These are phyloP conservation scores for Cydia strobilella DNA, from an alignment of 1,140 invertebrate species.

Conservation along the genomic window DNA sequence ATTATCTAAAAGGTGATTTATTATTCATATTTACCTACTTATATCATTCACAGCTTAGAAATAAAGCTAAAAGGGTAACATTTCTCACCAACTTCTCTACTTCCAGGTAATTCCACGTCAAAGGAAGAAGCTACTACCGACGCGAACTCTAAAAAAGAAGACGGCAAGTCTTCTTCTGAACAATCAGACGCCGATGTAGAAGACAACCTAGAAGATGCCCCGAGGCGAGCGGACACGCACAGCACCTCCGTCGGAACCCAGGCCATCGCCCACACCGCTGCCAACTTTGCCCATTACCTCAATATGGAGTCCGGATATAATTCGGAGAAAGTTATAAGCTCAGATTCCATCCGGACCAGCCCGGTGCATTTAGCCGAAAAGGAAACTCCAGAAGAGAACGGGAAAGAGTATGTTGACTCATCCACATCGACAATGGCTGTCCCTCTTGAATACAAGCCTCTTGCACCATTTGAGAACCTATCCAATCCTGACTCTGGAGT, in stretches of 20 bases:
- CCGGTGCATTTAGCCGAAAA: conserved; percentile 78
- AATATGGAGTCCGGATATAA: conserved; percentile 85
- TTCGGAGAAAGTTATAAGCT: conserved; percentile 83
- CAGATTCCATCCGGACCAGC: conserved; percentile 77
- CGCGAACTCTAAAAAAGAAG: conserved; percentile 60
- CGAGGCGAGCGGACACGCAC: conserved; percentile 58
- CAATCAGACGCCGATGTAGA: conserved; percentile 90
- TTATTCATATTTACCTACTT: not conserved
- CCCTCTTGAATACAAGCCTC: conserved; percentile 69
- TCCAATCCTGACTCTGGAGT: conserved; percentile 81
- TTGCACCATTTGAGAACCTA: conserved; percentile 65
- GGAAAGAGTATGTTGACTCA: conserved; percentile 57
- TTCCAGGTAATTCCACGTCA: conserved; percentile 51
- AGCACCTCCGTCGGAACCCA: conserved; percentile 52
- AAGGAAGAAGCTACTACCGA: conserved; percentile 54
- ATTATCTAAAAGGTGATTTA: too few relatives aligned
- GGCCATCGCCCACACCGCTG: conserved; percentile 65
- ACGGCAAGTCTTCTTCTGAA: conserved; percentile 82
- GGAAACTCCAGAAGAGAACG: conserved; percentile 80
- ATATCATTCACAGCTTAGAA: not conserved
- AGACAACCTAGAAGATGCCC: conserved; percentile 86
- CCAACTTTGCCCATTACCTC: conserved; percentile 73
- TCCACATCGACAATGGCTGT: conserved; percentile 57
- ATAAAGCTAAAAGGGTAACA: too few relatives aligned
- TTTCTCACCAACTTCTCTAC: conserved; percentile 15